phyloP scores from a whole-genome alignment of 2,797 vertebrate genomes.

The Alcedo quadribrachys region DNA sequence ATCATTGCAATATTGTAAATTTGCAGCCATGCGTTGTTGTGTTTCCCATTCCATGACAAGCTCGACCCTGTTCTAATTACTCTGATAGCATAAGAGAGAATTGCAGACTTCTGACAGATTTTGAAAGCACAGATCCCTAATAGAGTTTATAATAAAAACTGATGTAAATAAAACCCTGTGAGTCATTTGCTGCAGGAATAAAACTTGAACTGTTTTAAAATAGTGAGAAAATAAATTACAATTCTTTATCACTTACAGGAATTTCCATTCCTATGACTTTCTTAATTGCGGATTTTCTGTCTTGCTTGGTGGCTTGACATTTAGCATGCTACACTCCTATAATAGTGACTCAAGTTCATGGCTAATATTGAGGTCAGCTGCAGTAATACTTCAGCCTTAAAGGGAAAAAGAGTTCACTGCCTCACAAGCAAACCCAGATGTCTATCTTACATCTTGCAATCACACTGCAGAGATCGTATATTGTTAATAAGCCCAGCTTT shows the following conservation, averaged over 20 bases:
- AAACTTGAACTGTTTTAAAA: constrained; percentile 37
- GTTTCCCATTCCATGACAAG: neutral
- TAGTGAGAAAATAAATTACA: constrained; percentile 18
- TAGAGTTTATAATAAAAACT: neutral
- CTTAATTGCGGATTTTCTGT: constrained; percentile 45
- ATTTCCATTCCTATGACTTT: neutral
- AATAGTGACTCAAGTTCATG: constrained; percentile 53
- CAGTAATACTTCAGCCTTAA: constrained; percentile 29
- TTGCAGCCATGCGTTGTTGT: neutral
- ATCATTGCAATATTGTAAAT: neutral
- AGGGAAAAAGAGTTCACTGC: constrained; percentile 8
- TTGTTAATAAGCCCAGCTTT: constrained; percentile 49
- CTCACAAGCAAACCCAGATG: constrained; percentile 1
- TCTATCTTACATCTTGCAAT: constrained; percentile 15
- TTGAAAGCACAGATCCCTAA: neutral
- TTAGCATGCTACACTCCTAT: constrained; percentile 1
- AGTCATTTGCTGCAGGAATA: neutral
- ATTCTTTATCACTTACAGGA: constrained; percentile 14
- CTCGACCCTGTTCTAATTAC: neutral
- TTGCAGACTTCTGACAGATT: neutral
- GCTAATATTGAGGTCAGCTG: constrained; percentile 71
- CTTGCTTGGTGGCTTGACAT: constrained; percentile 46
- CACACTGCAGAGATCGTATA: neutral
- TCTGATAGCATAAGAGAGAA: neutral
- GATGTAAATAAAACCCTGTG: neutral